These are phyloP conservation scores for Brienomyrus brachyistius DNA, from an alignment of 2,113 vertebrate species.

Conservation along the genomic window DNA sequence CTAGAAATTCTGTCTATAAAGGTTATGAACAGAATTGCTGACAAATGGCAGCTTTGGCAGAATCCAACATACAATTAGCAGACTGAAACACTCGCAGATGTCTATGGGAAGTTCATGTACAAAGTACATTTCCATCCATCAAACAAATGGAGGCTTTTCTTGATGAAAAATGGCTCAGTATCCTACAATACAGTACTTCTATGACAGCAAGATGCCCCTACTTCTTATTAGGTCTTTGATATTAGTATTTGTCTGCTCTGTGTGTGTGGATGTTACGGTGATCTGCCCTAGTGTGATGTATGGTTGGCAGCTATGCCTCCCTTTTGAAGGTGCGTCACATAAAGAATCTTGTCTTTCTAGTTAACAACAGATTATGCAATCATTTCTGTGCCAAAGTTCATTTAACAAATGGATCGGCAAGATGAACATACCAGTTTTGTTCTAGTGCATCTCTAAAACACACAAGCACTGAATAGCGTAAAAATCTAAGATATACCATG, in stretches of 20 bases:
- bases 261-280: not conserved
- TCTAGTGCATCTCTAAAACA: not conserved
- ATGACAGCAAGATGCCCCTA: not conserved
- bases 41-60: not conserved
- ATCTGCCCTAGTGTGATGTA: not conserved
- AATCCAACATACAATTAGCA: not conserved
- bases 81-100: not conserved
- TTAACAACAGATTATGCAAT: not conserved
- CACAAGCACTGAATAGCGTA: not conserved
- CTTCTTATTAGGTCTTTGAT: not conserved
- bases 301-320: not conserved
- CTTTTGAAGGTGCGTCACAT: not conserved
- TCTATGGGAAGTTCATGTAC: not conserved
- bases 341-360: not conserved
- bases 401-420: not conserved
- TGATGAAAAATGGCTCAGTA: not conserved
- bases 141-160: not conserved
- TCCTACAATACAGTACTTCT: not conserved
- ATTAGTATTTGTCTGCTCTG: not conserved
- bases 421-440: not conserved
- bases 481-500: not conserved
- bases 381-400: not conserved
- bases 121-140: not conserved
- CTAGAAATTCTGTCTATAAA: not conserved
- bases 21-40: not conserved